Evolutionary conservation across 2,113 vertebrate species (phyloP).

Genomic region (Chelonoidis abingdonii): DNA sequence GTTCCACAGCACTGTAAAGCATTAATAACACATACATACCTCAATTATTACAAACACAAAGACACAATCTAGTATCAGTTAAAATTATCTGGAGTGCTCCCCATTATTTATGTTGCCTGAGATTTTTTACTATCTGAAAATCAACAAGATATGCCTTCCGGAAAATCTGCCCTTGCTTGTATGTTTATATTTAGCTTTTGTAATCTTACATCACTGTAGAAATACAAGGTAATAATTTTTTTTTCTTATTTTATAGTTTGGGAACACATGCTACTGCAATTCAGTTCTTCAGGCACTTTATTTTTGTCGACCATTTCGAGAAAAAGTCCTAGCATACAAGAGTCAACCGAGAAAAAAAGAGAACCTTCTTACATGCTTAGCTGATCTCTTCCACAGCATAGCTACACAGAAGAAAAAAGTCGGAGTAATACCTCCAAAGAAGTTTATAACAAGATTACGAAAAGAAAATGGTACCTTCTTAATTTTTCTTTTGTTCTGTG

Average conservation of each 20-base stretch:
- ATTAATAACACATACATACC: not conserved
- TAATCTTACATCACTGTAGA: not conserved
- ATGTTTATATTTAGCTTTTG: not conserved
- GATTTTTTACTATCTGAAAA: not conserved
- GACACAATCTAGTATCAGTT: not conserved
- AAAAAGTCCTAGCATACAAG: slow-evolving; percentile 87
- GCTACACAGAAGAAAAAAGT: slow-evolving; percentile 90
- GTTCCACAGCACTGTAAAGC: not conserved
- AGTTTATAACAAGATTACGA: slow-evolving; percentile 86
- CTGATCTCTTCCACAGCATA: slow-evolving; percentile 88
- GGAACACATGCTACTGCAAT: slow-evolving; percentile 99
- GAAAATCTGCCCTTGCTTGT: not conserved
- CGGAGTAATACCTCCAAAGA: slow-evolving; percentile 88
- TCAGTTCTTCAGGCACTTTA: slow-evolving; percentile 97
- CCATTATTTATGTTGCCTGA: not conserved
- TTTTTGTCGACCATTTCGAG: slow-evolving; percentile 88
- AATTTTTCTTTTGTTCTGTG: not conserved
- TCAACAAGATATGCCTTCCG: not conserved
- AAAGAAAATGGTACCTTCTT: slow-evolving; percentile 85
- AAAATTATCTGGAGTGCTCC: not conserved
- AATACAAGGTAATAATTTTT: slow-evolving; percentile 45
- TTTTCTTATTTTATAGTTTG: slow-evolving; percentile 83
- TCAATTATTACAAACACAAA: not conserved
- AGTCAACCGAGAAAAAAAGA: slow-evolving; percentile 87
- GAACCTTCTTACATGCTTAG: slow-evolving; percentile 85